A percentile compares a stretch with the other conserved stretches of the same genome.
Evolutionary conservation across 2,113 vertebrate genomes (phyloP).

Genomic region (Spilogale gracilis): DNA sequence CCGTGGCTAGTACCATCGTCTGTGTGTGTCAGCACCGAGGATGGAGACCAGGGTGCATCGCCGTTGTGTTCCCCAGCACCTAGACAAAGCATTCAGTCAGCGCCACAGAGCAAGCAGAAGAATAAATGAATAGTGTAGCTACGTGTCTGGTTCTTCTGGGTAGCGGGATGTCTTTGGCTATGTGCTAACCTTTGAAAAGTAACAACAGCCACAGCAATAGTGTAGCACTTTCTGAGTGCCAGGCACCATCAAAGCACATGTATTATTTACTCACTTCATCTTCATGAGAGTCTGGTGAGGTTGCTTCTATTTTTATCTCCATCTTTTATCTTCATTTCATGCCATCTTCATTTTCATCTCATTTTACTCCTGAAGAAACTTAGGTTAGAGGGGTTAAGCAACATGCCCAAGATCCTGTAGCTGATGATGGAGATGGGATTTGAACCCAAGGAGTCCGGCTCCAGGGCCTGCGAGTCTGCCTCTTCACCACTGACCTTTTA

Average conservation of each 20-base stretch:
- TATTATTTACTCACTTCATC: not conserved
- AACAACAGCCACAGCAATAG: not conserved
- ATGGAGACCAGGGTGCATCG: not conserved
- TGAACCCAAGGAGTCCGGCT: not conserved
- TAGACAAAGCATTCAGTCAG: not conserved
- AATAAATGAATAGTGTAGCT: not conserved
- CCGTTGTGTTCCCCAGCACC: not conserved
- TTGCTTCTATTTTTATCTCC: constrained; percentile 27
- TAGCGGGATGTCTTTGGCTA: not conserved
- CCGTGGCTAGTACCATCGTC: not conserved
- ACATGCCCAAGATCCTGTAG: not conserved
- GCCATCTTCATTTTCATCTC: constrained; percentile 39
- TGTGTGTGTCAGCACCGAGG: not conserved
- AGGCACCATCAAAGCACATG: not conserved
- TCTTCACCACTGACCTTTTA: not conserved
- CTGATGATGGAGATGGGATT: not conserved
- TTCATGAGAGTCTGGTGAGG: not conserved
- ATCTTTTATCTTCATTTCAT: too few relatives aligned
- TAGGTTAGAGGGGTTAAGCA: not conserved
- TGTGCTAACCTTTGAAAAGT: constrained; percentile 26
- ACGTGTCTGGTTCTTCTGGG: not conserved
- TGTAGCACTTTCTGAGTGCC: not conserved
- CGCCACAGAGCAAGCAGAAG: not conserved
- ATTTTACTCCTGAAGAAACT: constrained; percentile 1
- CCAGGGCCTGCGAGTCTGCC: not conserved